Conservation (phyloP, 64 coral and sea anemone genomes). For the Montipora sp. region DNA sequence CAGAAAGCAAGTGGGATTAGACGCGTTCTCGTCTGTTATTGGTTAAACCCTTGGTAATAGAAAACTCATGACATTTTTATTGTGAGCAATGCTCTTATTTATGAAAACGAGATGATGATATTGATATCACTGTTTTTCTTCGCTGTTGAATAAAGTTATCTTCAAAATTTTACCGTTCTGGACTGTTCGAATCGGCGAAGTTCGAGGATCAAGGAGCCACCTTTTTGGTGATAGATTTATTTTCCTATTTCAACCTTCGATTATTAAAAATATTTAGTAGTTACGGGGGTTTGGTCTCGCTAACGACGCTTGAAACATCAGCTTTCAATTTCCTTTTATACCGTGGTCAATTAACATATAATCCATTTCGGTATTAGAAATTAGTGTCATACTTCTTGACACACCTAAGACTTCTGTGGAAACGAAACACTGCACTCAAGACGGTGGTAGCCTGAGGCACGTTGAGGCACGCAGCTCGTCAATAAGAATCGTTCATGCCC, state of each 20-base stretch:
- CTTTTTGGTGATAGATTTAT: too few species aligned
- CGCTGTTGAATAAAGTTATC: not conserved
- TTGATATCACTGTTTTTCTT: conserved; percentile 4
- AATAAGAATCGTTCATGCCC: not conserved
- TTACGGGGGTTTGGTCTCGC: too few species aligned
- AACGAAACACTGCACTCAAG: too few species aligned
- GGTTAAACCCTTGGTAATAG: not conserved
- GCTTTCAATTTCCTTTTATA: too few species aligned
- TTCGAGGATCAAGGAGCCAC: not conserved
- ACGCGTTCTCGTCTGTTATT: not conserved
- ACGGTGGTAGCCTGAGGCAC: not conserved
- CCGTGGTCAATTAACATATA: too few species aligned
- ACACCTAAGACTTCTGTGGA: too few species aligned
- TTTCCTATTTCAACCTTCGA: too few species aligned
- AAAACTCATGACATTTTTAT: not conserved
- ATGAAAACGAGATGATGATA: conserved; percentile 34
- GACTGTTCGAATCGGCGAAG: not conserved
- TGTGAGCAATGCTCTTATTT: not conserved
- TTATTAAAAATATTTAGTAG: too few species aligned
- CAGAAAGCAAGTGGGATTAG: too few species aligned
- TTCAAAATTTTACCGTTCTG: not conserved
- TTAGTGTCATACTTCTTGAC: too few species aligned
- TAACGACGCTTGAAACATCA: too few species aligned
- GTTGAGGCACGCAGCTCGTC: not conserved
- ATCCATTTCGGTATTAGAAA: too few species aligned